Base-by-base conservation (phyloP, 2,888 invertebrate genomes). In the Noctua janthina region DNA sequence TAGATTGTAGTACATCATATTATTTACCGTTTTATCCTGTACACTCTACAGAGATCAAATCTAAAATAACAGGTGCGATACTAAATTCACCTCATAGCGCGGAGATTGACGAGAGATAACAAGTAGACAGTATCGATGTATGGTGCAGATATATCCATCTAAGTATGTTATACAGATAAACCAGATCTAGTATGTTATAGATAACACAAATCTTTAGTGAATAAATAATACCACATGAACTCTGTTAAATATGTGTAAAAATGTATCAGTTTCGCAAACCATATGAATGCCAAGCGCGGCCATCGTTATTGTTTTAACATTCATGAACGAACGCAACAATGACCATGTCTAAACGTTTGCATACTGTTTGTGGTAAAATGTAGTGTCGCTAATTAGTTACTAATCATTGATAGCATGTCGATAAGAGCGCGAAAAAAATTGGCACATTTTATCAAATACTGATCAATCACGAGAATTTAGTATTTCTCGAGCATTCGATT, bases 281-380 rank as follows among this genome's bases (percentile, higher is more conserved):
- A 66, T 43, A 35, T 46, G 49, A 68, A 71, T 72, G 70, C 23
- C 51, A 46, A 82, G 66, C 76, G 51, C 43, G 73, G 49, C 59
- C 68, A 66, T 11, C 51, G 59, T 81, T 70, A 82, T 72, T 89
- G 67, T 74, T 83, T 87, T 64, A 88, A 84, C 83, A 88, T 86
- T 83, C 77, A 88, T 79, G 86, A 83, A 70, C 64, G 67, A 69
- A 72, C 49, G 70, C 68, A 11, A 67, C 78, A 11, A 64, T 39
- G 51, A 66, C 43, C 76, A 51, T 67, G 56, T 78, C 29, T 23
- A n/a, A 43, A 74, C 4, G 23, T 67, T 54, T 62, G 62, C 54
- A 13, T 76, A 81, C 51, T 35, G 20, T 49, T 77, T 56, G 23
- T 64, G 29, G 77, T 75, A 62, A 10, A 54, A 46, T 59, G 5